These are phyloP conservation scores for Erebia ligea DNA, from an alignment of 2,888 invertebrate genomes.

Conservation along the genomic window DNA sequence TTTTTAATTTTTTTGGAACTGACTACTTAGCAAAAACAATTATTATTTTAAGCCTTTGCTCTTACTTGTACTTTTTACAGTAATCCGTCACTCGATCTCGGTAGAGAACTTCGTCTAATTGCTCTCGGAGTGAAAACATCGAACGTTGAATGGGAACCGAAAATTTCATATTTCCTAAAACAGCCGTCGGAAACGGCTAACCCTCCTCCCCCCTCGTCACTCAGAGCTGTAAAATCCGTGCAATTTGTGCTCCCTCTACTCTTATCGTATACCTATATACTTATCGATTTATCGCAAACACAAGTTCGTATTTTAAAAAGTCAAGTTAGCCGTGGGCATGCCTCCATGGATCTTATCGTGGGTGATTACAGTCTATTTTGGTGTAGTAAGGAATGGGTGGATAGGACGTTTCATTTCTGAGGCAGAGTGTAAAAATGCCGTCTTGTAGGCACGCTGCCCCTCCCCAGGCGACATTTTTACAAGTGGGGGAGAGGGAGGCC, in stretches of 20 bases:
- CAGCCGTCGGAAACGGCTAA: constrained; percentile 64
- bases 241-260: constrained; percentile 76
- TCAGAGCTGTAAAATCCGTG: constrained; percentile 75
- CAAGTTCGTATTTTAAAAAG: constrained; percentile 70
- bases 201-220: constrained; percentile 64
- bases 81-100: constrained; percentile 16
- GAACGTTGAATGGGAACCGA: constrained; percentile 53
- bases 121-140: constrained; percentile 32
- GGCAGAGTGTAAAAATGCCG: constrained; percentile 76
- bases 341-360: constrained; percentile 44
- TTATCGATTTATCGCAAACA: constrained; percentile 81
- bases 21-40: background rate
- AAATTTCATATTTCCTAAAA: constrained; percentile 71
- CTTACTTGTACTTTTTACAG: background rate
- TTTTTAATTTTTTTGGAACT: background rate
- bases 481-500: constrained; percentile 57
- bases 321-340: constrained; percentile 46
- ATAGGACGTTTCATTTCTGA: constrained; percentile 63
- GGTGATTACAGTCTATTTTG: constrained; percentile 52
- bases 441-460: constrained; percentile 76
- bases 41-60: background rate
- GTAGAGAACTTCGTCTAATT: constrained; percentile 26
- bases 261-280: constrained; percentile 68
- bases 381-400: constrained; percentile 49
- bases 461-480: constrained; percentile 77